Percentiles rank a stretch among this genome's conserved stretches.
phyloP scores from a whole-genome alignment of 2,888 invertebrate genomes.

The Cataglyphis altisquamis region DNA sequence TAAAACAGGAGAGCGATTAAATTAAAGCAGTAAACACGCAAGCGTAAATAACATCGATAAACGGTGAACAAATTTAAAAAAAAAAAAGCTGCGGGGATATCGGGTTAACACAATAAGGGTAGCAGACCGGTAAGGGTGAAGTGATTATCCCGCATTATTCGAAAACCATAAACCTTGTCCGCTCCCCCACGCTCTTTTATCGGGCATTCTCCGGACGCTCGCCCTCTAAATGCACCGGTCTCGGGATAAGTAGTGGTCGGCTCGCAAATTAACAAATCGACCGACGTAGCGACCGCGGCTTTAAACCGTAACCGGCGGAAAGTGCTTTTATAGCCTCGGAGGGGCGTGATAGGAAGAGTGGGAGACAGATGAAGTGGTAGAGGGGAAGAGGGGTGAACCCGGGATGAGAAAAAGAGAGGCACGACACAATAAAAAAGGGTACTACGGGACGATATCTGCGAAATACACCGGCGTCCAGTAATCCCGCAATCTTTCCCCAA shows the following conservation, averaged over 20 bases:
- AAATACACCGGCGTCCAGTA: slow-evolving; percentile 69
- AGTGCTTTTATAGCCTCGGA: slow-evolving; percentile 50
- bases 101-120: background rate
- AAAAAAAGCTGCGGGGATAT: background rate
- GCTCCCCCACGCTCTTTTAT: slow-evolving; percentile 29
- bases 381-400: background rate
- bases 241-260: slow-evolving; percentile 45
- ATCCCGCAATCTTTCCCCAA: slow-evolving; percentile 73
- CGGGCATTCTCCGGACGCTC: slow-evolving; percentile 22
- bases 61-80: background rate
- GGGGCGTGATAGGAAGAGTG: background rate
- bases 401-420: slow-evolving; percentile 37
- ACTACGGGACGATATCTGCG: slow-evolving; percentile 63
- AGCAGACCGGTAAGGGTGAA: slow-evolving; percentile 2
- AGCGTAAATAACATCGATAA: slow-evolving; percentile 2
- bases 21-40: background rate
- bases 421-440: slow-evolving; percentile 60
- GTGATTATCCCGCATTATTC: slow-evolving; percentile 52
- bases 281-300: slow-evolving; percentile 61
- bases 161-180: slow-evolving; percentile 51
- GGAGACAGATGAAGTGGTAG: background rate
- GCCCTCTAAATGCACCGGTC: slow-evolving; percentile 37
- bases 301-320: slow-evolving; percentile 52
- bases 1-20: background rate
- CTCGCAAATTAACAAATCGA: slow-evolving; percentile 73